Evolutionary conservation across 2,797 vertebrate genomes (phyloP), one percentile per base, ranked within the genome.

Genomic region (Xenentodon cancila): DNA sequence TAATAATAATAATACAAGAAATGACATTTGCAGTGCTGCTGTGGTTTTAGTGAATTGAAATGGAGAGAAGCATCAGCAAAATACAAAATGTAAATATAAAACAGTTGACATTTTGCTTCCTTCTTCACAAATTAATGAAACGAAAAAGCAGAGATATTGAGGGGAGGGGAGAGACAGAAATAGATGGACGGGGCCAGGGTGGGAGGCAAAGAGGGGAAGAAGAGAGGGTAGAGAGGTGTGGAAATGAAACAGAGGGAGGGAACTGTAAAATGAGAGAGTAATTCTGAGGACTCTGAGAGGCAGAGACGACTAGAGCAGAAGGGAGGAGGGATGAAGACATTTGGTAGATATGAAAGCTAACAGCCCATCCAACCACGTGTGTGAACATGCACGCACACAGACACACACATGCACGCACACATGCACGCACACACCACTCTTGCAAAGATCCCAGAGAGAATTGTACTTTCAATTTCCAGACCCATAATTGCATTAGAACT

Each of bases 401-500:
- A 25, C 32, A 34, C 51, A 56, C 50, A 44, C 58, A 51, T 60
- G 40, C 66, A 53, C 71, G 53, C 53, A 52, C 43, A 30, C 50
- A 45, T 53, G 63, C 68, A 60, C 68, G 68, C 66, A 64, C 52
- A 58, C 60, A 42, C 17, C 79, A 61, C 68, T 73, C 68, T 58
- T 59, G 49, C 73, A 73, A 75, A 77, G 72, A 85, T 82, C 76
- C 83, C 75, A 76, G 69, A 43, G 80, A 88, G 82, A 89, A 81
- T 83, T 87, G 79, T 75, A 84, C 87, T 85, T 89, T 88, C 81
- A 86, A 88, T 88, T 89, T 86, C 78, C 77, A 84, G 81, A 73
- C 46, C 80, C 57, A 80, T 92, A 91, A 92, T 91, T 92, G 85
- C 82, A 90, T 92, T 91, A 91, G 74, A 87, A 73, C 79, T 82